Evolutionary conservation across 1,140 invertebrate species (phyloP).

Genomic region (Anadara kagoshimensis): DNA sequence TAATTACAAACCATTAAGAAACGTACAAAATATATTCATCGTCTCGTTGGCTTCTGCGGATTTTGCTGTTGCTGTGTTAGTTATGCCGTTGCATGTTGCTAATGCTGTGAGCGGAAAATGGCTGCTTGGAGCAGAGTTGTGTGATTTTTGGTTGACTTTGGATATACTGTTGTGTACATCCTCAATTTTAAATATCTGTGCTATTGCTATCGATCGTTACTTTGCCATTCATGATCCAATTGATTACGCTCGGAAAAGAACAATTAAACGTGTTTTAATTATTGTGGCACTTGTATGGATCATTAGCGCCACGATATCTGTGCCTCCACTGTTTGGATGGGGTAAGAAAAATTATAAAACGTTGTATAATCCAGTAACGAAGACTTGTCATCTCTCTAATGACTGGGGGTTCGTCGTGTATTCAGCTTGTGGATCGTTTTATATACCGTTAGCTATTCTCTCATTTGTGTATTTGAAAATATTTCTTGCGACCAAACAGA

Average conservation of each 20-base stretch:
- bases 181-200: conserved; percentile 95
- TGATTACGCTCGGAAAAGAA: conserved; percentile 95
- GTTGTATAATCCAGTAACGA: conserved; percentile 41
- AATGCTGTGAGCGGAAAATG: conserved; percentile 87
- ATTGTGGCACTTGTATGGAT: conserved; percentile 95
- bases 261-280: conserved; percentile 88
- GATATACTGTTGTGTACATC: conserved; percentile 97
- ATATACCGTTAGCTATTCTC: conserved; percentile 72
- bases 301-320: conserved; percentile 90
- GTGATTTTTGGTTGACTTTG: conserved; percentile 96
- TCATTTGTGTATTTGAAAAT: conserved; percentile 71
- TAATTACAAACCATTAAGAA: conserved; percentile 93
- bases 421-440: conserved; percentile 73
- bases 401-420: conserved; percentile 70
- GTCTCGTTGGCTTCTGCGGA: conserved; percentile 96
- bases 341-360: conserved; percentile 33
- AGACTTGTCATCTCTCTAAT: conserved; percentile 64
- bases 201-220: conserved; percentile 84
- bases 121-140: conserved; percentile 92
- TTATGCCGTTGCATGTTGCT: conserved; percentile 95
- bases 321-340: conserved; percentile 96
- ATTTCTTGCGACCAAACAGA: conserved; percentile 51
- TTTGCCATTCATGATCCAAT: conserved; percentile 96
- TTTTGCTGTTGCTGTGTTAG: conserved; percentile 92
- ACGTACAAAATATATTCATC: conserved; percentile 98